Percentiles rank a stretch among this genome's conserved stretches.
Evolutionary conservation across 2,888 invertebrate genomes (phyloP).

Genomic region (Drosophila nr. perissopoda): DNA sequence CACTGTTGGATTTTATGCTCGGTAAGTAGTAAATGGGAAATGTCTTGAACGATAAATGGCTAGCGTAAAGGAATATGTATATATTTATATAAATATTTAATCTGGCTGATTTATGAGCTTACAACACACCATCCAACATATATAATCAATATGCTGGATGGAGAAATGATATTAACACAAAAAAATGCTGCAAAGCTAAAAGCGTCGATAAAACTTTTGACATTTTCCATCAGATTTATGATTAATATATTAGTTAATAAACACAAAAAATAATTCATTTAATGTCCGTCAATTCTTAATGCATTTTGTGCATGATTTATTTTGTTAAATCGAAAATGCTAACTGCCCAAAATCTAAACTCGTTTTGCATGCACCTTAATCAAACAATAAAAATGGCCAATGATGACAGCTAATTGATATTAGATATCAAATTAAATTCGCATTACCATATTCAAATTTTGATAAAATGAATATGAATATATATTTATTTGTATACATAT

Average conservation of each 20-base stretch:
- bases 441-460: slow-evolving; percentile 16
- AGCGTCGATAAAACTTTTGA: neutral
- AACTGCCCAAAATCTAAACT: slow-evolving; percentile 9
- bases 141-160: neutral
- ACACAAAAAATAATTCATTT: neutral
- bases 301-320: neutral
- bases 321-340: neutral
- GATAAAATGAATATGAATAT: slow-evolving; percentile 2
- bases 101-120: slow-evolving; percentile 22
- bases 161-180: neutral
- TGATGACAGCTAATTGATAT: slow-evolving; percentile 44
- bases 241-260: neutral
- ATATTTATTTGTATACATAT: neutral
- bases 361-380: slow-evolving; percentile 14
- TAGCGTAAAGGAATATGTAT: neutral
- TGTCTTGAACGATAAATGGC: slow-evolving; percentile 1
- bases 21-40: neutral
- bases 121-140: slow-evolving; percentile 2
- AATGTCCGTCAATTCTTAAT: neutral
- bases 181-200: neutral
- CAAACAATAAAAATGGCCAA: slow-evolving; percentile 6
- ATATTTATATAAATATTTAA: slow-evolving; percentile 1
- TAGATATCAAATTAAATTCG: slow-evolving; percentile 19
- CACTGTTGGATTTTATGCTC: slow-evolving; percentile 59
- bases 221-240: neutral